Percentiles rank a stretch among this genome's conserved stretches.
These are phyloP conservation scores for Aviceda subcristata DNA, from an alignment of 2,113 vertebrate genomes.

Conservation along the genomic window DNA sequence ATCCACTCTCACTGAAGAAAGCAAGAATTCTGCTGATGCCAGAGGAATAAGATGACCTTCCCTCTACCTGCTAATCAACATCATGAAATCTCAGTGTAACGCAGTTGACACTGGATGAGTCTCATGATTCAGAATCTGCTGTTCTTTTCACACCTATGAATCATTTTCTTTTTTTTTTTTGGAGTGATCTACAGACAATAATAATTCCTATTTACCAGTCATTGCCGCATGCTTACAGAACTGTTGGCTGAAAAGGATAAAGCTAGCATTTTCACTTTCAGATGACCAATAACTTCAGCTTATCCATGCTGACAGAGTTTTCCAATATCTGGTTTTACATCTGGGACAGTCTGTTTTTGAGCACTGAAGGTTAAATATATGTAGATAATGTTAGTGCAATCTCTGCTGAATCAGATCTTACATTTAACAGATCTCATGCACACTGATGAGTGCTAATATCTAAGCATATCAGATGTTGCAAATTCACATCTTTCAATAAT, in stretches of 20 bases:
- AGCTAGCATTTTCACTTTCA: not conserved
- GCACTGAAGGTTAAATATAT: not conserved
- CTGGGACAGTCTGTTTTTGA: not conserved
- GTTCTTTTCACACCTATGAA: not conserved
- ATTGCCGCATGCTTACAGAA: not conserved
- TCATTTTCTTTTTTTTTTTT: not conserved
- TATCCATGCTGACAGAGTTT: not conserved
- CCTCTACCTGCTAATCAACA: not conserved
- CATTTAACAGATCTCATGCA: not conserved
- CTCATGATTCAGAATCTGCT: not conserved
- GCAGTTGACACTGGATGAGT: not conserved
- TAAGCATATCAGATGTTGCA: not conserved
- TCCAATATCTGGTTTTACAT: not conserved
- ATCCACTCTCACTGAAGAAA: not conserved
- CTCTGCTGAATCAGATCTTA: not conserved
- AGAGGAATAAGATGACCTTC: not conserved
- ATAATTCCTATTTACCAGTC: not conserved
- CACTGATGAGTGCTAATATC: not conserved
- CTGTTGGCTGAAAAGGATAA: not conserved
- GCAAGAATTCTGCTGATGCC: not conserved
- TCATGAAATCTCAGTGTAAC: not conserved
- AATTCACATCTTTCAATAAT: conserved; percentile 17
- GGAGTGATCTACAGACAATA: not conserved
- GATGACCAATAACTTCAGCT: not conserved
- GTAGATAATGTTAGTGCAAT: not conserved